Evolutionary conservation across 2,797 vertebrate species (phyloP).

Genomic region (Tamandua tetradactyla): DNA sequence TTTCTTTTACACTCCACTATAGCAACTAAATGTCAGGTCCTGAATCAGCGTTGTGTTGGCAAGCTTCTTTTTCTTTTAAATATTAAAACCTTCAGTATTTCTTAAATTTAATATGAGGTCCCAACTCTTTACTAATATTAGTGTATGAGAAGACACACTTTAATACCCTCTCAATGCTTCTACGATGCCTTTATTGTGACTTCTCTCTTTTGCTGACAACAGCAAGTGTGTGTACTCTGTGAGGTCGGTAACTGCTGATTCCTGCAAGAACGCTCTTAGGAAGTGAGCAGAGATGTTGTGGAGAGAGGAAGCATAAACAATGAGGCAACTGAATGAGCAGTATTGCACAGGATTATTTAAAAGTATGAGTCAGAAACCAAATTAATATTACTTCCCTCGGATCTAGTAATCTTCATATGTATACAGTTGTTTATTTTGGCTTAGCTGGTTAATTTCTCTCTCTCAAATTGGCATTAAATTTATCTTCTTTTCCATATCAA

Average conservation of each 20-base stretch:
- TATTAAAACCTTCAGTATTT: slow-evolving; percentile 41
- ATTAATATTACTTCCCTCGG: slow-evolving; percentile 47
- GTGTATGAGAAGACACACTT: slow-evolving; percentile 19
- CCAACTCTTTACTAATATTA: background rate
- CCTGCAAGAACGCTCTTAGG: slow-evolving; percentile 67
- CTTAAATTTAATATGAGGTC: background rate
- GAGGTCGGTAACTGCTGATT: slow-evolving; percentile 73
- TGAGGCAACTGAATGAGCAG: slow-evolving; percentile 58
- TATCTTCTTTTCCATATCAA: slow-evolving; percentile 1
- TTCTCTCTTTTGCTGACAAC: slow-evolving; percentile 69
- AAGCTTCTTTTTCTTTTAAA: slow-evolving; percentile 22
- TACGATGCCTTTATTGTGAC: slow-evolving; percentile 20
- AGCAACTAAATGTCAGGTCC: background rate
- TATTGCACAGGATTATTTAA: slow-evolving; percentile 54
- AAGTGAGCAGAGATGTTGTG: slow-evolving; percentile 56
- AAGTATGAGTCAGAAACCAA: slow-evolving; percentile 51
- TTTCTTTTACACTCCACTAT: background rate
- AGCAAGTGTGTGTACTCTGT: slow-evolving; percentile 66
- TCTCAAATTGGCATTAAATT: background rate
- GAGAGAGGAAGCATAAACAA: slow-evolving; percentile 66
- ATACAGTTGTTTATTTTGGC: slow-evolving; percentile 39
- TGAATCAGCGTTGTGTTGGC: slow-evolving; percentile 12
- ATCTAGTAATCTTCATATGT: background rate
- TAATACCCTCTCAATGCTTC: background rate
- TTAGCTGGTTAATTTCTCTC: slow-evolving; percentile 37